A percentile compares a stretch with the other conserved stretches of the same genome.
Conservation (phyloP, 2,888 invertebrate species). For the Drosophila crucigera region DNA sequence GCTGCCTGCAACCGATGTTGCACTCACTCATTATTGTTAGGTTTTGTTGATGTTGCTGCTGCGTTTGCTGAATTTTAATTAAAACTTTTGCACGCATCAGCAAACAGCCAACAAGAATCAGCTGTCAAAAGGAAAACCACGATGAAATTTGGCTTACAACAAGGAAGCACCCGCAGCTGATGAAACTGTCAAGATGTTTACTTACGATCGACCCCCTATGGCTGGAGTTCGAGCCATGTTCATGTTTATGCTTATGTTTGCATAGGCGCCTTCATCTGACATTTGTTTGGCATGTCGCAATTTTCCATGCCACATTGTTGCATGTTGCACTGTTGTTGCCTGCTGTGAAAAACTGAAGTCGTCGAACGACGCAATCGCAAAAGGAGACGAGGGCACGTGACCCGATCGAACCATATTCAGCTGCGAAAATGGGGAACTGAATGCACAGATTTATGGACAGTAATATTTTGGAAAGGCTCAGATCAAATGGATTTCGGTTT, state of each 20-base stretch:
- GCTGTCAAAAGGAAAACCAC: constrained; percentile 28
- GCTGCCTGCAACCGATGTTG: constrained; percentile 47
- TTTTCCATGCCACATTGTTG: constrained; percentile 56
- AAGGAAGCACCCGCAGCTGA: constrained; percentile 36
- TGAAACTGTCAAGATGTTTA: constrained; percentile 47
- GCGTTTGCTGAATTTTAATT: constrained; percentile 45
- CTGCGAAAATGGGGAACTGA: constrained; percentile 22
- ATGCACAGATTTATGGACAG: constrained; percentile 42
- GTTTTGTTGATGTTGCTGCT: neutral
- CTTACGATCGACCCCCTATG: constrained; percentile 33
- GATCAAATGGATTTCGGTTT: constrained; percentile 16
- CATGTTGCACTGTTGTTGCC: constrained; percentile 41
- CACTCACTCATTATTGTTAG: constrained; percentile 37
- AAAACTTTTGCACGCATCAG: constrained; percentile 54
- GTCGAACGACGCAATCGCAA: neutral
- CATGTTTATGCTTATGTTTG: constrained; percentile 36
- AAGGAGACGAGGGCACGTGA: constrained; percentile 32
- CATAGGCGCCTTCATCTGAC: constrained; percentile 38
- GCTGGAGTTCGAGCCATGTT: constrained; percentile 16
- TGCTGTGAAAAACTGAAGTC: constrained; percentile 44
- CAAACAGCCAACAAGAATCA: constrained; percentile 29
- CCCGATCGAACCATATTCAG: constrained; percentile 42
- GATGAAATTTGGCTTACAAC: constrained; percentile 32
- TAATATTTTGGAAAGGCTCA: constrained; percentile 21
- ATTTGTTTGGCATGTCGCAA: constrained; percentile 47